Conservation (phyloP, 2,113 vertebrate genomes). For the Ameiurus melas region DNA sequence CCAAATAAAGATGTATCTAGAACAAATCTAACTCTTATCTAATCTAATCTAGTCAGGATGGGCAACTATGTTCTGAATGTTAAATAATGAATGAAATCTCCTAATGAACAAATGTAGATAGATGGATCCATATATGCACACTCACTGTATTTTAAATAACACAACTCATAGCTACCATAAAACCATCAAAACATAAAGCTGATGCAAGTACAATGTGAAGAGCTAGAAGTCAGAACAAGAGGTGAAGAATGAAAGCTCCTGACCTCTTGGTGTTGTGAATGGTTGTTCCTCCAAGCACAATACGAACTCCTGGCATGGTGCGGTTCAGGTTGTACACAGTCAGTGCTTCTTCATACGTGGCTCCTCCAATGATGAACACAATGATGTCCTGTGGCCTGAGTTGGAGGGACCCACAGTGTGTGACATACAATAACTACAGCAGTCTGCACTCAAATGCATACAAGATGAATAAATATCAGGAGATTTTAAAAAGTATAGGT, state of each 20-base stretch:
- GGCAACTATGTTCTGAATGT: not conserved
- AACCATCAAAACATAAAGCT: not conserved
- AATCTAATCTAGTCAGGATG: not conserved
- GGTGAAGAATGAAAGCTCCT: not conserved
- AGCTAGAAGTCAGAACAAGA: not conserved
- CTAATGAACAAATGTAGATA: not conserved
- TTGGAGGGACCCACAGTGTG: not conserved
- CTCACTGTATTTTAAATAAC: conserved; percentile 8
- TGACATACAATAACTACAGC: not conserved
- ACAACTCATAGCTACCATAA: not conserved
- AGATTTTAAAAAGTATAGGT: too few relatives aligned
- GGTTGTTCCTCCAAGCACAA: conserved; percentile 87
- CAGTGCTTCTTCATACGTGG: conserved; percentile 90
- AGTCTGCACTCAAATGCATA: not conserved
- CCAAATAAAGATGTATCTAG: not conserved
- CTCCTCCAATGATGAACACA: conserved; percentile 91
- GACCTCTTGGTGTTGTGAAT: conserved; percentile 94
- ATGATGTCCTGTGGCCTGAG: conserved; percentile 90
- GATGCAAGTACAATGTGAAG: not conserved
- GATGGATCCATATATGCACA: not conserved
- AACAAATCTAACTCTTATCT: not conserved
- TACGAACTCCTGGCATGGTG: conserved; percentile 83
- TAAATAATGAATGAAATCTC: not conserved
- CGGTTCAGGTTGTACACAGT: conserved; percentile 91
- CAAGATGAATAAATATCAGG: not conserved